phyloP scores from a whole-genome alignment of 2,888 invertebrate genomes.

The Anagyrus pseudococci region DNA sequence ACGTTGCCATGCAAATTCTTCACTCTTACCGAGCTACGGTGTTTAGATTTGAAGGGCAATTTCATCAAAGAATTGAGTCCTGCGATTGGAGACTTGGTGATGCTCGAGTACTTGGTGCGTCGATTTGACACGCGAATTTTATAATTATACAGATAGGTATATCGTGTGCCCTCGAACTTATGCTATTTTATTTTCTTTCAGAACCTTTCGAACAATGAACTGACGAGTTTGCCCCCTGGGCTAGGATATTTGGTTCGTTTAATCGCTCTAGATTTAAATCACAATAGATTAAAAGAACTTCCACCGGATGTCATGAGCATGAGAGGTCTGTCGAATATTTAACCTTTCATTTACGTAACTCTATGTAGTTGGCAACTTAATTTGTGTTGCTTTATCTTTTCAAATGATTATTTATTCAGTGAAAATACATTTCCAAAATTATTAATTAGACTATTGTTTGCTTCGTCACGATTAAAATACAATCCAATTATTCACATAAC shows the following conservation, averaged over 20 bases:
- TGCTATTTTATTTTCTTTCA: conserved; percentile 53
- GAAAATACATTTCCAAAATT: too few relatives aligned
- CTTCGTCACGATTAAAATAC: not conserved
- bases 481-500: not conserved
- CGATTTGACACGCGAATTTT: not conserved
- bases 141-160: not conserved
- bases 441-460: too few relatives aligned
- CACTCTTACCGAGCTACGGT: conserved; percentile 72
- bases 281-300: conserved; percentile 77
- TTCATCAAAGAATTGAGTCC: conserved; percentile 71
- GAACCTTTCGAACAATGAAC: conserved; percentile 82
- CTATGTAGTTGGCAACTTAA: too few relatives aligned
- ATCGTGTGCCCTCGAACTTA: not conserved
- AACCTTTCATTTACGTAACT: not conserved
- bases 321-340: conserved; percentile 67
- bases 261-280: conserved; percentile 74
- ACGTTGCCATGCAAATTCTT: conserved; percentile 72
- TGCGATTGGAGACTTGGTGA: conserved; percentile 79
- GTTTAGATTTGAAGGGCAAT: conserved; percentile 80
- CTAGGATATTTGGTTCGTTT: conserved; percentile 84
- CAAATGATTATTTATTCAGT: too few relatives aligned
- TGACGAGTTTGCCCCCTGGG: conserved; percentile 77
- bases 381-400: too few relatives aligned
- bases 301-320: conserved; percentile 84
- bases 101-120: conserved; percentile 77